Conservation (phyloP, 2,888 invertebrate species). For the Crioceris asparagi region DNA sequence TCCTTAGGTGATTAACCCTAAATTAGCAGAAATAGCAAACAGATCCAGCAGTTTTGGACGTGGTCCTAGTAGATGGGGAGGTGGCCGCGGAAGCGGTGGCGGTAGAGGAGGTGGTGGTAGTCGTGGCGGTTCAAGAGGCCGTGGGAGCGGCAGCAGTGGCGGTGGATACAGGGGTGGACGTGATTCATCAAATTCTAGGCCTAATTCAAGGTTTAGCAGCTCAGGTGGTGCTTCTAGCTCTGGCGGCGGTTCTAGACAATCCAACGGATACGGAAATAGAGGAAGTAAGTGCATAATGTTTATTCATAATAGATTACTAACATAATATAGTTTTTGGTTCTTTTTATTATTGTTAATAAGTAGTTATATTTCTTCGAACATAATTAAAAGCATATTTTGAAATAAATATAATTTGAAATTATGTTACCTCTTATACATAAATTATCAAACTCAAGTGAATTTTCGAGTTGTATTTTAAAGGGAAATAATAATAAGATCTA, state of each 20-base stretch:
- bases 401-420: no score
- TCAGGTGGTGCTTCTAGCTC: no score
- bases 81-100: constrained; percentile 37
- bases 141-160: constrained; percentile 36
- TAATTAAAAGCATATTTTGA: no score
- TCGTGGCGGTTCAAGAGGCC: constrained; percentile 28
- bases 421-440: no score
- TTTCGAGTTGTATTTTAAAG: no score
- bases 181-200: constrained; percentile 19
- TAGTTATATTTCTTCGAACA: no score
- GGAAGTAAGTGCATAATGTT: background rate
- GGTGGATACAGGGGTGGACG: constrained; percentile 30
- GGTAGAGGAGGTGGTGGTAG: constrained; percentile 37
- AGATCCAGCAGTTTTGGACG: constrained; percentile 47
- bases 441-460: no score
- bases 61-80: constrained; percentile 8
- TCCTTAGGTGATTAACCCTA: constrained; percentile 68
- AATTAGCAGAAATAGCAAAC: constrained; percentile 68
- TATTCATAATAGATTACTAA: background rate
- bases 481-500: no score
- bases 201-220: no score
- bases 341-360: no score
- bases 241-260: constrained; percentile 12
- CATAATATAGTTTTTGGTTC: no score
- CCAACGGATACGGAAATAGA: constrained; percentile 12